Percentiles rank a stretch among this genome's conserved stretches.
phyloP scores from a whole-genome alignment of 2,888 invertebrate genomes.

The Ophion slaviceki region DNA sequence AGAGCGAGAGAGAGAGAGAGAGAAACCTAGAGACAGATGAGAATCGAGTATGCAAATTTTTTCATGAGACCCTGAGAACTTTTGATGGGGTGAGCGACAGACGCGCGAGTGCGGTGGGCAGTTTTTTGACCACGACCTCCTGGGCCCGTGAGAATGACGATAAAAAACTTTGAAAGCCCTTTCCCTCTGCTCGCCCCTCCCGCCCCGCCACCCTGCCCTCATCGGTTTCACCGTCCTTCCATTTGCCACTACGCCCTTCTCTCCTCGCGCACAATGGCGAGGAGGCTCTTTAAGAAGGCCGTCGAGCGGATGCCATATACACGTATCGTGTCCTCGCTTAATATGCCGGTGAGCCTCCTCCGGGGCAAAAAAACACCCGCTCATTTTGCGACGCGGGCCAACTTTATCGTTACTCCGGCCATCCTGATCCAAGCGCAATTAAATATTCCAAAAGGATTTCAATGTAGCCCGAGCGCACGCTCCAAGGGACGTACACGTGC shows the following conservation, averaged over 20 bases:
- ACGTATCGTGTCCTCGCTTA: conserved; percentile 58
- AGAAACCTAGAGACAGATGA: conserved; percentile 31
- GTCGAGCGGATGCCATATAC: conserved; percentile 52
- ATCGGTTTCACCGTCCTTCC: background rate
- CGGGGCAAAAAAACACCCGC: conserved; percentile 55
- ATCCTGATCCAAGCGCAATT: conserved; percentile 38
- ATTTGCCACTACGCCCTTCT: background rate
- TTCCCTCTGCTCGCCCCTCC: conserved; percentile 45
- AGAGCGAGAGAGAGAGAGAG: conserved; percentile 57
- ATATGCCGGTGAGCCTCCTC: conserved; percentile 60
- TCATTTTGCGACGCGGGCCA: conserved; percentile 56
- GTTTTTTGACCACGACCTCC: conserved; percentile 77
- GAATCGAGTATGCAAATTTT: conserved; percentile 71
- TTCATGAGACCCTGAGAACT: conserved; percentile 69
- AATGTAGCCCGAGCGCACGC: background rate
- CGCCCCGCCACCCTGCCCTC: conserved; percentile 11
- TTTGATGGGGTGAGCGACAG: conserved; percentile 65
- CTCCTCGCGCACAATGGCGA: conserved; percentile 1
- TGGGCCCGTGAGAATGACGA: conserved; percentile 75
- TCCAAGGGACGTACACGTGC: background rate
- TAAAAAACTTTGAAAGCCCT: conserved; percentile 65
- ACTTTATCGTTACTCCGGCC: conserved; percentile 51
- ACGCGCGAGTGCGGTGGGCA: conserved; percentile 57
- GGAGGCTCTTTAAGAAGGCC: conserved; percentile 42
- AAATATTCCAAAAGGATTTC: conserved; percentile 52